Evolutionary conservation across 2,797 vertebrate genomes (phyloP), one percentile per base, ranked within the genome.

Genomic region (Cirrhinus molitorella): DNA sequence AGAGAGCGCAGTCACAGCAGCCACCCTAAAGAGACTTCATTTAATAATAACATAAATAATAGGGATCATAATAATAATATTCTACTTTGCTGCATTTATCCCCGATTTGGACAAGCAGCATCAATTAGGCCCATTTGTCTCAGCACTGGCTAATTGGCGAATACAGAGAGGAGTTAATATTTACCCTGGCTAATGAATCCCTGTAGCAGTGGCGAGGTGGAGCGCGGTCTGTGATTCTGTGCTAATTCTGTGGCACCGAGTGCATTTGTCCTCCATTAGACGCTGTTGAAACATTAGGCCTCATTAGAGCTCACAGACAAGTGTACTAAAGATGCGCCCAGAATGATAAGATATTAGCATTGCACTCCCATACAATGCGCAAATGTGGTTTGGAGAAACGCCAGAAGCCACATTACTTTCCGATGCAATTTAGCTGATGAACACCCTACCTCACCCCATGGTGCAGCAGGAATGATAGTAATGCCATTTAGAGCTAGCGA

Each of bases 301-400:
- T 71, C 74, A 71, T 83, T 78, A 78, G 74, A 49, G 74, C 65
- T 61, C 63, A 63, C 66, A 78, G 74, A 61, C 65, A 83, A 77
- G 73, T 80, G 51, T 49, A 78, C 65, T 34, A 13, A 71, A 71
- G 82, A 83, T 61, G 53, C 40, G 17, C 40, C 28, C 53, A 78
- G 74, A 59, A 75, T 71, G 66, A 78, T 78, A 71, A 77, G 65
- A 91, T 91, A 91, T 92, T 92, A 92, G 86, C 88, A 11, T 34
- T 89, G 88, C 85, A 25, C 23, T 88, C 70, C 63, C 89, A 83
- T 53, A 67, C 65, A 57, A 10, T 45, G 66, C 0, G 43, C 74
- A 71, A 92, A 93, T 93, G 91, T 88, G 81, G 89, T 92, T 93
- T 92, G 91, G 92, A 92, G 86, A 89, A 83, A 79, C 31, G 78